A percentile compares a stretch with the other conserved stretches of the same genome.
Conservation (phyloP, 1,140 invertebrate genomes). For the Eriosoma lanigerum region DNA sequence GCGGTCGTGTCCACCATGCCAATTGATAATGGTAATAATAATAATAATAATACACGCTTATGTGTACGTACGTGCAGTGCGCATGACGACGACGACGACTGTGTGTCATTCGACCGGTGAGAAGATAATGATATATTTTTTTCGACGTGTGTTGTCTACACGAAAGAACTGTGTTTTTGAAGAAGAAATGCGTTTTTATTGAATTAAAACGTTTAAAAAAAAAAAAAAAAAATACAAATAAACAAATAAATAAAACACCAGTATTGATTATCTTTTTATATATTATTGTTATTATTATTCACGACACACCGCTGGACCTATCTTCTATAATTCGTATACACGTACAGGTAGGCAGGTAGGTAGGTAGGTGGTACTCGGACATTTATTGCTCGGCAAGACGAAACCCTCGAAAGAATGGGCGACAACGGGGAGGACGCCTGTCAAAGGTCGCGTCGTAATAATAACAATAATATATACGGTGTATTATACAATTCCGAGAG, state of each 20-base stretch:
- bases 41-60: conserved; percentile 1
- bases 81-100: neutral
- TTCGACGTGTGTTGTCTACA: neutral
- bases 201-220: conserved; percentile 1
- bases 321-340: neutral
- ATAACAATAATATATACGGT: neutral
- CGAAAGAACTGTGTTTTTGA: too few species aligned
- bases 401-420: conserved; percentile 25
- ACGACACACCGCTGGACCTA: neutral
- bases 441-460: conserved; percentile 4
- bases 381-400: conserved; percentile 26
- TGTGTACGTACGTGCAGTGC: neutral
- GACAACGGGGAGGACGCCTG: conserved; percentile 2
- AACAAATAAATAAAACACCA: neutral
- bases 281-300: neutral
- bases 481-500: neutral
- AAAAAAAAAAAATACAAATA: too few species aligned
- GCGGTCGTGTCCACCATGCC: conserved; percentile 39
- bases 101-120: conserved; percentile 5
- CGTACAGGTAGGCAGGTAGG: neutral
- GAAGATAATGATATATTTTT: neutral
- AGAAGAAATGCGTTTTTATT: neutral
- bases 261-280: too few species aligned
- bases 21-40: conserved; percentile 47
- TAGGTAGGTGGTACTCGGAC: neutral